A percentile compares a stretch with the other conserved stretches of the same genome.
These are phyloP conservation scores for Hemicordylus capensis DNA, from an alignment of 2,113 vertebrate genomes.

Conservation along the genomic window DNA sequence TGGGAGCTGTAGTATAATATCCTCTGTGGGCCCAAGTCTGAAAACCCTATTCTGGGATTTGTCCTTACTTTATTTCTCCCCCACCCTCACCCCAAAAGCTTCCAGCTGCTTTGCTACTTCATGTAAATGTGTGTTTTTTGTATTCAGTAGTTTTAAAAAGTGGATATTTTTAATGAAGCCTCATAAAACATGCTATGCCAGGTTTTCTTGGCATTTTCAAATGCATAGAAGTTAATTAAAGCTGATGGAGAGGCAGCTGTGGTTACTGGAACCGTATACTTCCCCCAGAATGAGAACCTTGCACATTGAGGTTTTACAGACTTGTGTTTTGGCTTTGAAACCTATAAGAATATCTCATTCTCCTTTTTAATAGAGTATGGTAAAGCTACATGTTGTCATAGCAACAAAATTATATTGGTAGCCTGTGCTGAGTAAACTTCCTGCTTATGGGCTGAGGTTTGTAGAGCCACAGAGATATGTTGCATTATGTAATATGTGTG, in stretches of 20 bases:
- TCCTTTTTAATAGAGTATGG: conserved; percentile 30
- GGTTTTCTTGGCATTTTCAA: not conserved
- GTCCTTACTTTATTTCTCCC: conserved; percentile 40
- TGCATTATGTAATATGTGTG: not conserved
- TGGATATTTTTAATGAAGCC: conserved; percentile 46
- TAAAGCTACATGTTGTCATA: conserved; percentile 47
- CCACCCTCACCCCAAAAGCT: conserved; percentile 50
- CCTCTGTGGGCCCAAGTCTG: no score
- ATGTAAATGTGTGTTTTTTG: conserved; percentile 26
- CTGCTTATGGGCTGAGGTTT: conserved; percentile 48
- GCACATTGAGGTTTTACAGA: conserved; percentile 32
- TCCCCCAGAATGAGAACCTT: not conserved
- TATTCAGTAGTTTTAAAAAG: conserved; percentile 25
- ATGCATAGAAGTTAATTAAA: conserved; percentile 16
- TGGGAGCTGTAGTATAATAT: no score
- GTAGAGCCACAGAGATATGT: not conserved
- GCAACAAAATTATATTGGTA: conserved; percentile 56
- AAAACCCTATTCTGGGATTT: no score
- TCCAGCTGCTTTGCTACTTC: conserved; percentile 39
- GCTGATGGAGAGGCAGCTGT: not conserved
- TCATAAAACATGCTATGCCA: not conserved
- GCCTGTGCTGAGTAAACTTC: conserved; percentile 29
- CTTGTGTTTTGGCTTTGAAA: conserved; percentile 21
- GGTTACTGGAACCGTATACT: conserved; percentile 7
- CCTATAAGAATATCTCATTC: conserved; percentile 25